Evolutionary conservation across 2,888 invertebrate genomes (phyloP).

Genomic region (Serrognathus titanus): DNA sequence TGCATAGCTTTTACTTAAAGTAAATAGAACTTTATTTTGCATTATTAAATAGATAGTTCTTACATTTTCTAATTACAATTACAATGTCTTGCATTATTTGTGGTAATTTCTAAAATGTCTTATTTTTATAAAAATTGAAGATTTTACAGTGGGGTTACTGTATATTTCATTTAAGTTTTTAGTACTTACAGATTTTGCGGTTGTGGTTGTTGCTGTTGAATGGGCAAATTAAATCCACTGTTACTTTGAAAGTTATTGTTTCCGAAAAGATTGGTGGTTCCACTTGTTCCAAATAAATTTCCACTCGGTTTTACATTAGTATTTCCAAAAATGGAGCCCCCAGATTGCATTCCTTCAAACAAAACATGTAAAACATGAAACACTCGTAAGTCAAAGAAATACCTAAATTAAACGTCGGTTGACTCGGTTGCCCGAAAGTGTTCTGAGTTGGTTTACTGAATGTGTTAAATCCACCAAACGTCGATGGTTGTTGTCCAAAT

Average conservation of each 20-base stretch:
- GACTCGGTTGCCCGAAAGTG: constrained; percentile 29
- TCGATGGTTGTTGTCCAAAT: constrained; percentile 46
- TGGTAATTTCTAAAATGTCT: too few relatives aligned
- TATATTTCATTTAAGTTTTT: neutral
- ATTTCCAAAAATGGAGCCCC: too few relatives aligned
- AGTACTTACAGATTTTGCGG: constrained; percentile 32
- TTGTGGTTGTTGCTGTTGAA: constrained; percentile 31
- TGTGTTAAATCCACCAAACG: constrained; percentile 23
- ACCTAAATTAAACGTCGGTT: constrained; percentile 27
- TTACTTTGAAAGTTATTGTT: constrained; percentile 17
- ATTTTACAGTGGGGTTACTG: too few relatives aligned
- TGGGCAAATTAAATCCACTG: constrained; percentile 18
- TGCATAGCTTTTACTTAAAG: too few relatives aligned
- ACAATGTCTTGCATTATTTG: too few relatives aligned
- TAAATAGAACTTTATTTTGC: too few relatives aligned
- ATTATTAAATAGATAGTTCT: too few relatives aligned
- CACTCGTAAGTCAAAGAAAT: constrained; percentile 12
- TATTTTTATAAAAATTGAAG: too few relatives aligned
- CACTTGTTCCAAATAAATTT: constrained; percentile 27
- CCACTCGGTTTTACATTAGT: constrained; percentile 23
- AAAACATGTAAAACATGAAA: too few relatives aligned
- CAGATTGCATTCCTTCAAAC: too few relatives aligned
- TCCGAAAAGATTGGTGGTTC: constrained; percentile 21
- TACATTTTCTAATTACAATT: too few relatives aligned
- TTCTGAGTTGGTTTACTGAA: constrained; percentile 37